Evolutionary conservation across 2,888 invertebrate species (phyloP).

Genomic region (Stramonita haemastoma): DNA sequence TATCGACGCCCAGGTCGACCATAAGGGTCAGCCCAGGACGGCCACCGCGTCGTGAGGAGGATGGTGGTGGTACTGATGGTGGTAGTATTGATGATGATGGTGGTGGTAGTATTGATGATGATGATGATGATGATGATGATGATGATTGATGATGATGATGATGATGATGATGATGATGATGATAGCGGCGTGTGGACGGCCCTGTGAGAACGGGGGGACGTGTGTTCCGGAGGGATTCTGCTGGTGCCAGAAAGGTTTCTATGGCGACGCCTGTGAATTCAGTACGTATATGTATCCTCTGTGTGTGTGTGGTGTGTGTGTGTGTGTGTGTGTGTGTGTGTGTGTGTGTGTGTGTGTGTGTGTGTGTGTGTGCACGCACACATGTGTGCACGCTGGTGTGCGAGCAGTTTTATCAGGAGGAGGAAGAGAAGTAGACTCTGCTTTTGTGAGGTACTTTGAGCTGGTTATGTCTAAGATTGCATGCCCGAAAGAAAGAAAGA

Average conservation of each 20-base stretch:
- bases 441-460: too few species aligned
- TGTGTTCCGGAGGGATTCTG: constrained; percentile 89
- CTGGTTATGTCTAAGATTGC: too few species aligned
- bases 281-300: too few species aligned
- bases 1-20: too few species aligned
- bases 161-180: neutral
- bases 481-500: too few species aligned
- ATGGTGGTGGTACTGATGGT: neutral
- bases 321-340: neutral
- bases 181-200: constrained; percentile 88
- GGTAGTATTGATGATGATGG: neutral
- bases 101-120: neutral
- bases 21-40: too few species aligned
- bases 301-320: neutral
- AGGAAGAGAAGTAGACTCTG: too few species aligned
- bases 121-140: neutral
- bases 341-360: neutral
- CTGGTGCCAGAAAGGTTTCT: constrained; percentile 70
- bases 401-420: too few species aligned
- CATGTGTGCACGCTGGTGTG: too few species aligned
- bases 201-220: constrained; percentile 88
- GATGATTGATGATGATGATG: neutral
- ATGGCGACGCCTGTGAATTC: constrained; percentile 70
- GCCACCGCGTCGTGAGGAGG: neutral
- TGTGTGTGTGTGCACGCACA: neutral